These are phyloP conservation scores for Arizona elegans DNA, from an alignment of 2,113 vertebrate genomes.

Conservation along the genomic window DNA sequence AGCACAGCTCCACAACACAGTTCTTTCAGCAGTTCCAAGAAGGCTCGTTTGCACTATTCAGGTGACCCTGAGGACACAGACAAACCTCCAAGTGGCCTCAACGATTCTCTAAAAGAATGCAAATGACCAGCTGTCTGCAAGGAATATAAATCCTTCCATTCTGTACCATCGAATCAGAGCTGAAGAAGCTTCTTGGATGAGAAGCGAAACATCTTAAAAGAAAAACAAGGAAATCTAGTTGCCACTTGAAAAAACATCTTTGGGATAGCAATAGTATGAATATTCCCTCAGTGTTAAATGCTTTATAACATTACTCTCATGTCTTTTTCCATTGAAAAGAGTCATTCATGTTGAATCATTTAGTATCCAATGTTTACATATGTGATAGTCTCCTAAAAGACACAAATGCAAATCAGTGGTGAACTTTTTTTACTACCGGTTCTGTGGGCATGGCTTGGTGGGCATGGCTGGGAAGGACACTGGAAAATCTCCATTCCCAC, in stretches of 20 bases:
- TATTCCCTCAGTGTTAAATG: background rate
- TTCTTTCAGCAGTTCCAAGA: background rate
- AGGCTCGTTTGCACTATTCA: background rate
- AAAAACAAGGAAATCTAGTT: background rate
- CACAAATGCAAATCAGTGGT: background rate
- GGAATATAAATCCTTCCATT: background rate
- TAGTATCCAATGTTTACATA: background rate
- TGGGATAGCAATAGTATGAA: background rate
- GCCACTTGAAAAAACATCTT: background rate
- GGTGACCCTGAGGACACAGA: background rate
- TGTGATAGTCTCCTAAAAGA: conserved; percentile 14
- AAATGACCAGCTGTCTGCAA: background rate
- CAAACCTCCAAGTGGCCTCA: background rate
- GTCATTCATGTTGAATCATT: background rate
- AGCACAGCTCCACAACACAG: background rate
- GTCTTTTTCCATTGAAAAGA: background rate
- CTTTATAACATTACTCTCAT: background rate
- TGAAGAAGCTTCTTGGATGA: background rate
- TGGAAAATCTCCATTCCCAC: no score
- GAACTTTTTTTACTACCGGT: no score
- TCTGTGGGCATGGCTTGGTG: no score
- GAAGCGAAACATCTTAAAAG: background rate
- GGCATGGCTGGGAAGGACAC: no score
- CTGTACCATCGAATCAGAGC: background rate
- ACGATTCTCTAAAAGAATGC: background rate